A percentile compares a stretch with the other conserved stretches of the same genome.
These are phyloP conservation scores for Saccostrea echinata DNA, from an alignment of 1,140 invertebrate species.

Conservation along the genomic window DNA sequence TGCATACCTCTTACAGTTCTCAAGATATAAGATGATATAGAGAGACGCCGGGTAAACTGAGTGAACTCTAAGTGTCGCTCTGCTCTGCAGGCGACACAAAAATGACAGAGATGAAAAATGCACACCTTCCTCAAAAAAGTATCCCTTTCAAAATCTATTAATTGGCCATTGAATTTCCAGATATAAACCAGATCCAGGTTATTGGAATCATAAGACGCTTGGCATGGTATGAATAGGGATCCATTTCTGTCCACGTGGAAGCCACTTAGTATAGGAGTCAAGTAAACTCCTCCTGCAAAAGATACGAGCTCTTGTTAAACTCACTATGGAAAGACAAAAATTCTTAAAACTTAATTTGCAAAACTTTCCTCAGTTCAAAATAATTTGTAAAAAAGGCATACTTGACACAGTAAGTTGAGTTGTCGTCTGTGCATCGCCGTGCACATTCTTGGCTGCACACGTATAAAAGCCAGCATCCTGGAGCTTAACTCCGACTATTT, in stretches of 20 bases:
- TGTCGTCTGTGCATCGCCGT: constrained; percentile 63
- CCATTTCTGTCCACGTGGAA: constrained; percentile 59
- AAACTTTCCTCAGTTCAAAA: neutral
- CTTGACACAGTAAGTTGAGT: constrained; percentile 63
- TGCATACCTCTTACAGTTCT: no score
- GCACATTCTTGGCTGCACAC: constrained; percentile 66
- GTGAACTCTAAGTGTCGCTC: no score
- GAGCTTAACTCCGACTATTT: constrained; percentile 53
- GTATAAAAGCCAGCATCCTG: constrained; percentile 67
- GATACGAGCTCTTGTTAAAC: neutral
- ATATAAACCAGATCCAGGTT: constrained; percentile 65
- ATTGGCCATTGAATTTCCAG: constrained; percentile 66
- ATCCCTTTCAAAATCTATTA: constrained; percentile 63
- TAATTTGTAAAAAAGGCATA: constrained; percentile 46
- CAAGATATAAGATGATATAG: no score
- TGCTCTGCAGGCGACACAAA: no score
- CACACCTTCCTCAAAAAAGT: constrained; percentile 63
- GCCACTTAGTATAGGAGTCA: constrained; percentile 49
- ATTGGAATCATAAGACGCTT: constrained; percentile 62
- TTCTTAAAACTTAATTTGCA: neutral
- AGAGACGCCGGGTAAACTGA: no score
- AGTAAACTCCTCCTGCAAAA: constrained; percentile 52
- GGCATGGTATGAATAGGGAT: constrained; percentile 69
- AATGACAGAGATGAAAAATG: neutral
- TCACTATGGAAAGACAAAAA: neutral